Conservation (phyloP, 2,797 vertebrate genomes). For the Luscinia luscinia region DNA sequence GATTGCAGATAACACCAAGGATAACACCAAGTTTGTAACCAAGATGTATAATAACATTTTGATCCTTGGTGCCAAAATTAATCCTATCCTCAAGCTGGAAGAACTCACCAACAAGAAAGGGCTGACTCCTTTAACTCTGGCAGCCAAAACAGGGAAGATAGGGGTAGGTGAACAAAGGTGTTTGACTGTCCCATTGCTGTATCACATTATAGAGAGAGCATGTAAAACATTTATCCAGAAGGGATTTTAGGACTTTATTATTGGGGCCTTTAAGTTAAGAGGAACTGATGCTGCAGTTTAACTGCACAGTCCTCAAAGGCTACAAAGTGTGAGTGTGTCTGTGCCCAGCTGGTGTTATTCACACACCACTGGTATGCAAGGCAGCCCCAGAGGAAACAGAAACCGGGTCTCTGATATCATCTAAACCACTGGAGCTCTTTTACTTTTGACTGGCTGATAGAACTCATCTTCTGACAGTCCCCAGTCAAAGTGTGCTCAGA, state of each 20-base stretch:
- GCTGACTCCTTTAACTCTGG: constrained; percentile 89
- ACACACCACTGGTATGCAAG: background rate
- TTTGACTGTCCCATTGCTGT: background rate
- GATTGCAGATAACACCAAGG: constrained; percentile 86
- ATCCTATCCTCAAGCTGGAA: constrained; percentile 85
- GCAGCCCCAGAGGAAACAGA: background rate
- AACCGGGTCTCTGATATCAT: background rate
- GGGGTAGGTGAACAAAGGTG: constrained; percentile 79
- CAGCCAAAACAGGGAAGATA: constrained; percentile 90
- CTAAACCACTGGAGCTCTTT: background rate
- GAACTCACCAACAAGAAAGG: constrained; percentile 84
- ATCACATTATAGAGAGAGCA: background rate
- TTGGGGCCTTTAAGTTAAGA: background rate
- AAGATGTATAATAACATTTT: constrained; percentile 91
- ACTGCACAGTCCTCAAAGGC: background rate
- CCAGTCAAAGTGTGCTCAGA: background rate
- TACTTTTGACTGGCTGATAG: background rate
- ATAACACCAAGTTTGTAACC: constrained; percentile 91
- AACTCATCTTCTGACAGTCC: background rate
- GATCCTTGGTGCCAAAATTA: constrained; percentile 78
- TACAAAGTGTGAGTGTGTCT: background rate
- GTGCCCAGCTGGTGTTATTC: background rate
- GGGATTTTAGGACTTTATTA: background rate
- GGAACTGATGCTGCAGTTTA: background rate
- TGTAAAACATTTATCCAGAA: background rate